These are phyloP conservation scores for Sparidentex hasta DNA, from an alignment of 2,797 vertebrate genomes.

Conservation along the genomic window DNA sequence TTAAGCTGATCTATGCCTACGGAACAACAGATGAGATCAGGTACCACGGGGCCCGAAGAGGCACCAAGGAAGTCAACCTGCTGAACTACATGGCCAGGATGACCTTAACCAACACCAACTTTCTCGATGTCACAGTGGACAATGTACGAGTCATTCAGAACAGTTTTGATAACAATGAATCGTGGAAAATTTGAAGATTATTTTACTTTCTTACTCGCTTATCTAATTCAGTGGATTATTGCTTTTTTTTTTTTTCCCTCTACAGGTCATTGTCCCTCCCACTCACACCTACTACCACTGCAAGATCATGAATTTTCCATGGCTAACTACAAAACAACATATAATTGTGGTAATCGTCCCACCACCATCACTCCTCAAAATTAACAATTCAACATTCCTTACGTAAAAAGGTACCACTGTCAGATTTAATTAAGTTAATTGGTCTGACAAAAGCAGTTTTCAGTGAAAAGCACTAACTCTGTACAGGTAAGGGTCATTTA, in stretches of 20 bases:
- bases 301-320: conserved; percentile 81
- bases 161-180: not conserved
- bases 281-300: conserved; percentile 87
- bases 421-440: not conserved
- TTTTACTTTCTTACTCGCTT: not conserved
- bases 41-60: conserved; percentile 74
- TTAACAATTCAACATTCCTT: not conserved
- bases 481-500: not conserved
- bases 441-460: not conserved
- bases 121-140: conserved; percentile 75
- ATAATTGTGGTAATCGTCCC: conserved; percentile 83
- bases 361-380: not conserved
- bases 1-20: conserved; percentile 84
- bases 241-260: conserved; percentile 22
- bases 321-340: conserved; percentile 83
- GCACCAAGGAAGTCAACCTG: conserved; percentile 87
- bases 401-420: not conserved
- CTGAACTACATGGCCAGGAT: conserved; percentile 70
- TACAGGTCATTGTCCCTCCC: conserved; percentile 83
- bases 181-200: not conserved
- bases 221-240: not conserved
- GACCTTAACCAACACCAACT: conserved; percentile 37
- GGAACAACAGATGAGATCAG: conserved; percentile 77
- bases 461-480: not conserved
- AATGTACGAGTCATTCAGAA: conserved; percentile 77